Evolutionary conservation across 1,140 invertebrate species (phyloP).

Genomic region (Aphelenchoides fujianensis): DNA sequence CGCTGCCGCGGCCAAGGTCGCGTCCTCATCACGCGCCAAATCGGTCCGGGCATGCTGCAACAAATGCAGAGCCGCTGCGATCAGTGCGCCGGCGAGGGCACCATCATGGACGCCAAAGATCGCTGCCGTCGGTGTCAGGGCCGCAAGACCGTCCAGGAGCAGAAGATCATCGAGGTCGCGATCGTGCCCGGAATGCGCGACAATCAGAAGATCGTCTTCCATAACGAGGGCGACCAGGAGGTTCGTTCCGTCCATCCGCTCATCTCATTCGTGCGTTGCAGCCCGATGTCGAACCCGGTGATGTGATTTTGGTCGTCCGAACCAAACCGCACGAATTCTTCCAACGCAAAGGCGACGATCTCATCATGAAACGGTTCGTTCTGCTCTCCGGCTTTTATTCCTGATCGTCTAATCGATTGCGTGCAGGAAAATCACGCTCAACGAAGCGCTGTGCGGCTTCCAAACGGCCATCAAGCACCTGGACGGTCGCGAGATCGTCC

Average conservation of each 20-base stretch:
- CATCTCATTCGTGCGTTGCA: conserved; percentile 42
- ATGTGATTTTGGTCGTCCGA: conserved; percentile 66
- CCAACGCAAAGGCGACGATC: conserved; percentile 64
- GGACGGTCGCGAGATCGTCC: conserved; percentile 75
- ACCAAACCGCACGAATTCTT: conserved; percentile 65
- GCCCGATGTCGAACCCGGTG: conserved; percentile 65
- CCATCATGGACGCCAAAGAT: conserved; percentile 73
- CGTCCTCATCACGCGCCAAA: conserved; percentile 63
- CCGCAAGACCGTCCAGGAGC: conserved; percentile 65
- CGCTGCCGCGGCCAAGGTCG: conserved; percentile 64
- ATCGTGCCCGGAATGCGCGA: conserved; percentile 68
- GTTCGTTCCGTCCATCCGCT: conserved; percentile 61
- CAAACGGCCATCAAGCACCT: conserved; percentile 72
- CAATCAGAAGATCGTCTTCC: conserved; percentile 63
- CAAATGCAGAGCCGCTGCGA: conserved; percentile 65
- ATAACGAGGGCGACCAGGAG: conserved; percentile 68
- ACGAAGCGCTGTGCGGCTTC: conserved; percentile 68
- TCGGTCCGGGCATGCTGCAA: conserved; percentile 66
- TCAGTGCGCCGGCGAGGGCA: conserved; percentile 57
- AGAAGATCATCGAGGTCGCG: conserved; percentile 68
- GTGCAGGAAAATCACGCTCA: conserved; percentile 64
- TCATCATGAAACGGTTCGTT: conserved; percentile 62
- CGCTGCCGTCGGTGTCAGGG: conserved; percentile 74
- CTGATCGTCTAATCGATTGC: conserved; percentile 10
- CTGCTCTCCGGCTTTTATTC: not conserved